A percentile compares a stretch with the other conserved stretches of the same genome.
Conservation (phyloP, 2,888 invertebrate species). For the Cataglyphis livida region DNA sequence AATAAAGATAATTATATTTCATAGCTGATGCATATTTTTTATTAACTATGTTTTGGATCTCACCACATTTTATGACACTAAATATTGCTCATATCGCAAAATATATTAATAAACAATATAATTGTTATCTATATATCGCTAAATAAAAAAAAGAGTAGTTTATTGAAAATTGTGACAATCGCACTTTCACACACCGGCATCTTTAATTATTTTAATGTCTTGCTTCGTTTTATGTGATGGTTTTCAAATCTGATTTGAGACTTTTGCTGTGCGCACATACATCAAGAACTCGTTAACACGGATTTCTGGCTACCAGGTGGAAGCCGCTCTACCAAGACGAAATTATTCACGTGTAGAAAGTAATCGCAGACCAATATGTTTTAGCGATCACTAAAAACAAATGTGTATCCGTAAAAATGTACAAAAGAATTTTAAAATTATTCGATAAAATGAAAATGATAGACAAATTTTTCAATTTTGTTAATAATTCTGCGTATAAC, state of each 20-base stretch:
- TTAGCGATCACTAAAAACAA: background rate
- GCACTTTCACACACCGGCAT: background rate
- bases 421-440: background rate
- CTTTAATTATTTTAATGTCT: conserved; percentile 27
- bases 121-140: background rate
- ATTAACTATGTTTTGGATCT: background rate
- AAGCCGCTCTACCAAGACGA: conserved; percentile 19
- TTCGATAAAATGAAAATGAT: background rate
- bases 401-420: background rate
- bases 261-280: background rate
- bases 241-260: conserved; percentile 4
- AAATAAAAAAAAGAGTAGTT: conserved; percentile 26
- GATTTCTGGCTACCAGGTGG: conserved; percentile 42
- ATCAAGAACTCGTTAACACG: conserved; percentile 1
- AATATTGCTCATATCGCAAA: background rate
- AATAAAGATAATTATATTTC: background rate
- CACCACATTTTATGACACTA: background rate
- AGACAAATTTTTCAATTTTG: background rate
- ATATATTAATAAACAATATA: background rate
- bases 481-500: background rate
- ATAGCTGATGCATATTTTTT: background rate
- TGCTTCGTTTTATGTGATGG: conserved; percentile 14
- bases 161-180: background rate
- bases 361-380: conserved; percentile 25
- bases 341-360: conserved; percentile 55